phyloP scores from a whole-genome alignment of 2,797 vertebrate genomes.

The Xenopus petersii region DNA sequence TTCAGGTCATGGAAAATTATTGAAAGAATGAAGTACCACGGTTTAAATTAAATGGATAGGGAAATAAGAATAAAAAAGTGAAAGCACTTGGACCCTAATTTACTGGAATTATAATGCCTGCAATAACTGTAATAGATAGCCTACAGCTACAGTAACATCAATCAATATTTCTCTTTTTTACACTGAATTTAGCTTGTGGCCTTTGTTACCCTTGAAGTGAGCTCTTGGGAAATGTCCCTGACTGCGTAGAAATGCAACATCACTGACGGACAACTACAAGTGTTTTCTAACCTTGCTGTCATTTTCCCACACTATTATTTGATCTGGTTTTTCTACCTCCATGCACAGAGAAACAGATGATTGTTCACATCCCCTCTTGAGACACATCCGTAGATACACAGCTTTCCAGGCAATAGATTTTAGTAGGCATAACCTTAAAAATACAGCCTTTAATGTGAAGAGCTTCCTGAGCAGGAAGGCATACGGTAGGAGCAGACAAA shows the following conservation, averaged over 20 bases:
- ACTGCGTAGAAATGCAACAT: conserved; percentile 20
- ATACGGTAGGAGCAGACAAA: conserved; percentile 62
- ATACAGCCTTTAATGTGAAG: conserved; percentile 73
- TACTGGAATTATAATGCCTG: background rate
- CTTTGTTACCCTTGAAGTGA: conserved; percentile 16
- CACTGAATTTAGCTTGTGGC: conserved; percentile 29
- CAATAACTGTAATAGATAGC: conserved; percentile 13
- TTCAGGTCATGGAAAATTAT: conserved; percentile 2
- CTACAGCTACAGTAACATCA: conserved; percentile 12
- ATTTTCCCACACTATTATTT: conserved; percentile 37
- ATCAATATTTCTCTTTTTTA: conserved; percentile 33
- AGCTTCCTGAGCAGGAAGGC: conserved; percentile 70
- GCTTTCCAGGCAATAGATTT: conserved; percentile 62
- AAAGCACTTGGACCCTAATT: too few species aligned
- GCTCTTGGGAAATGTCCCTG: conserved; percentile 20
- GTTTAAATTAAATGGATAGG: too few species aligned
- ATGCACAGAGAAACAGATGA: conserved; percentile 47
- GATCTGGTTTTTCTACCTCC: conserved; percentile 46
- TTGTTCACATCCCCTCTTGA: conserved; percentile 62
- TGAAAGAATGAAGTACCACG: conserved; percentile 7
- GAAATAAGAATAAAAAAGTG: too few species aligned
- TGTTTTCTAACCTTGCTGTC: conserved; percentile 10
- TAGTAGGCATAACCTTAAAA: conserved; percentile 65
- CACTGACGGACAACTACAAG: conserved; percentile 25
- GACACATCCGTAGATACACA: conserved; percentile 55